These are phyloP conservation scores for Poecile montanus DNA, from an alignment of 2,797 vertebrate genomes.

Conservation along the genomic window DNA sequence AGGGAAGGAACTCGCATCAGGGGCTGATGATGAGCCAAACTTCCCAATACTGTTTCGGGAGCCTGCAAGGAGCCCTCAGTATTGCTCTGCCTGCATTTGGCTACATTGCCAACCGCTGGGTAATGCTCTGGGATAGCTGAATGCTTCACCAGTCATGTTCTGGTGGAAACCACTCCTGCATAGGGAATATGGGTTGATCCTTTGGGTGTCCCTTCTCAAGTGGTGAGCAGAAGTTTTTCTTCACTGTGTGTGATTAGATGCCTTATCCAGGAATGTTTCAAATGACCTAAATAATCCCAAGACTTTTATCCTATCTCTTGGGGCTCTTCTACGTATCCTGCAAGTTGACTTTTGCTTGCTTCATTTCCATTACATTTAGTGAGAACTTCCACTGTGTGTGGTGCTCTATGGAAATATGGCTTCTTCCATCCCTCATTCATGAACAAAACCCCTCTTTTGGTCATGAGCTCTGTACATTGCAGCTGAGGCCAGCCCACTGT, in stretches of 20 bases:
- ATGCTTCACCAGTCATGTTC: not conserved
- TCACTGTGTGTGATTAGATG: not conserved
- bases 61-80: slow-evolving; percentile 3
- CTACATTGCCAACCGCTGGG: not conserved
- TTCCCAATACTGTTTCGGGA: not conserved
- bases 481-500: not conserved
- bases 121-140: not conserved
- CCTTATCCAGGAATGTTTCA: not conserved
- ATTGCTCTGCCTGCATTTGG: not conserved
- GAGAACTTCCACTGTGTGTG: not conserved
- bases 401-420: not conserved
- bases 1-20: slow-evolving; percentile 53
- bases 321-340: not conserved
- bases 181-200: not conserved
- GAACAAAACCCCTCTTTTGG: not conserved
- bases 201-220: not conserved
- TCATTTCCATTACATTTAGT: not conserved
- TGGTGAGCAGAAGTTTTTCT: not conserved
- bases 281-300: not conserved
- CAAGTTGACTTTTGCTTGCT: not conserved
- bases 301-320: not conserved
- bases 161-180: not conserved
- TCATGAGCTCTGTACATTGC: not conserved
- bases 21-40: slow-evolving; percentile 62
- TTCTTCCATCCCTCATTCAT: not conserved